phyloP scores from a whole-genome alignment of 2,113 vertebrate species.

The Mus pahari region DNA sequence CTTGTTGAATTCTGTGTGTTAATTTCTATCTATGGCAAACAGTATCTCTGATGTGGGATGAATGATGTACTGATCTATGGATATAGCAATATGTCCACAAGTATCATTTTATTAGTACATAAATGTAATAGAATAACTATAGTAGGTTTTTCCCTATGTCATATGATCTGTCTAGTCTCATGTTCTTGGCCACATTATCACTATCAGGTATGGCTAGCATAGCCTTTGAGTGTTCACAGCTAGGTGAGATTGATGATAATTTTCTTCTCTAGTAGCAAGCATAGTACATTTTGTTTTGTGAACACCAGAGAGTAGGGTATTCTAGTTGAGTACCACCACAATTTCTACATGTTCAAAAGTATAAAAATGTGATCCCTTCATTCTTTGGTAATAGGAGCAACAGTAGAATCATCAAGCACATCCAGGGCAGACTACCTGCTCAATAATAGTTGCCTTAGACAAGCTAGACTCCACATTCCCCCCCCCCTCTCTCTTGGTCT shows the following conservation, averaged over 20 bases:
- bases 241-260: not conserved
- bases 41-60: not conserved
- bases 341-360: not conserved
- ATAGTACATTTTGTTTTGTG: not conserved
- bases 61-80: not conserved
- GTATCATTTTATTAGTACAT: not conserved
- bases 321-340: not conserved
- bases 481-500: not conserved
- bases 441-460: not conserved
- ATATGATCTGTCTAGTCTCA: not conserved
- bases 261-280: not conserved
- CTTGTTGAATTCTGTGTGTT: not conserved
- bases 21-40: not conserved
- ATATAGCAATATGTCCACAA: not conserved
- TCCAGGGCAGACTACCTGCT: not conserved
- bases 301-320: not conserved
- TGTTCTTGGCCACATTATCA: not conserved
- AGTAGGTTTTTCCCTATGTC: not conserved
- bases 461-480: not conserved
- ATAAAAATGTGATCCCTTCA: not conserved
- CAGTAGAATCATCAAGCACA: not conserved
- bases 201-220: not conserved
- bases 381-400: not conserved
- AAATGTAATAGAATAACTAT: not conserved
- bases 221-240: not conserved